Conservation (phyloP, 2,888 invertebrate species). For the Dermolepida albohirtum region DNA sequence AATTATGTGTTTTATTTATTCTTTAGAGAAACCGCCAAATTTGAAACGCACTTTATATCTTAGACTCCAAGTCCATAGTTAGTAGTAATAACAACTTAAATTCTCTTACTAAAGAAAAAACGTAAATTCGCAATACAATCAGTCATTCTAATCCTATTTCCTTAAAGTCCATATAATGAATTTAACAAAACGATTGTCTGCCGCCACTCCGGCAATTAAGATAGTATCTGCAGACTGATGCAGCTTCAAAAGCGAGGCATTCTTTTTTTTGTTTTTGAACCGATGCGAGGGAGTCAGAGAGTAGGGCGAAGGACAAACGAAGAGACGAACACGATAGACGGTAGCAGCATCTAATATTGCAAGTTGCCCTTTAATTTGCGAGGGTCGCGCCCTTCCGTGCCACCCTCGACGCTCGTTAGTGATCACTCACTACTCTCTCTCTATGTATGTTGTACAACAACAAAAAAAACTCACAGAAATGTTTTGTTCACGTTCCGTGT, state of each 20-base stretch:
- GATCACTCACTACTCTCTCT: slow-evolving; percentile 55
- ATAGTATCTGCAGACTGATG: slow-evolving; percentile 34
- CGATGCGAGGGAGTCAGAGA: slow-evolving; percentile 26
- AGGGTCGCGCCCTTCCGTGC: slow-evolving; percentile 64
- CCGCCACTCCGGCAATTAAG: slow-evolving; percentile 32
- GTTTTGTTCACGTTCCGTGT: slow-evolving; percentile 45
- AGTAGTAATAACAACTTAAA: too few species aligned
- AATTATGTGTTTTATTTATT: too few species aligned
- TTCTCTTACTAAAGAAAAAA: too few species aligned
- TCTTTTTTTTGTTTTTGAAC: slow-evolving; percentile 23
- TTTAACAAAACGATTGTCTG: slow-evolving; percentile 35
- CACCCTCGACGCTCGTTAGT: slow-evolving; percentile 65
- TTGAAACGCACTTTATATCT: too few species aligned
- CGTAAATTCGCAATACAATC: not conserved
- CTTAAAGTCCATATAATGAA: slow-evolving; percentile 21
- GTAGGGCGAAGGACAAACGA: slow-evolving; percentile 50
- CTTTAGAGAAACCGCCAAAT: too few species aligned
- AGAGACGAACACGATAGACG: slow-evolving; percentile 53
- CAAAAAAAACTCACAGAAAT: slow-evolving; percentile 52
- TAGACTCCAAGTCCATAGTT: too few species aligned
- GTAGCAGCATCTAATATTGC: slow-evolving; percentile 57
- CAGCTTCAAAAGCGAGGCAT: slow-evolving; percentile 28
- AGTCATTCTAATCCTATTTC: not conserved
- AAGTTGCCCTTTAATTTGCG: slow-evolving; percentile 63
- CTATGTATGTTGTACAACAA: slow-evolving; percentile 51